Conservation (phyloP, 1,140 invertebrate genomes). For the Cherax quadricarinatus region DNA sequence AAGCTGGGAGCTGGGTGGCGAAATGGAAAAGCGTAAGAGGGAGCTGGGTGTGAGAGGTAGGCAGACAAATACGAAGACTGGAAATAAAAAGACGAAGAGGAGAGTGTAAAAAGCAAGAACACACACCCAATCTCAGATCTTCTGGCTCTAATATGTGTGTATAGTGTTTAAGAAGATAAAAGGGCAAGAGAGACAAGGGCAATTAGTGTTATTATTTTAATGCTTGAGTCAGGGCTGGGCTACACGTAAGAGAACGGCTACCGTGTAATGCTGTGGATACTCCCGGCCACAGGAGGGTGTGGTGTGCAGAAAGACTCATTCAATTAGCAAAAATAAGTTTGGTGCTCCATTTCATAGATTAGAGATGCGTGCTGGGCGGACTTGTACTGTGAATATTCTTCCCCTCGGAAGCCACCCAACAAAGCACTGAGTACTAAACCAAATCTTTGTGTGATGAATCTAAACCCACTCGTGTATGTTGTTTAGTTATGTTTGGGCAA, state of each 20-base stretch:
- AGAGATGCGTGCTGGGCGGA: neutral
- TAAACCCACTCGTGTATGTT: too few relatives aligned
- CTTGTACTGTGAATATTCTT: too few relatives aligned
- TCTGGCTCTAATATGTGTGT: neutral
- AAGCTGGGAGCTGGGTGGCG: neutral
- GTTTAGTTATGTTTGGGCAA: too few relatives aligned
- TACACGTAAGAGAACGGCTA: neutral
- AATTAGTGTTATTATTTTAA: slow-evolving; percentile 43
- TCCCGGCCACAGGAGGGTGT: neutral
- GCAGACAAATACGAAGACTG: too few relatives aligned
- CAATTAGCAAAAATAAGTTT: neutral
- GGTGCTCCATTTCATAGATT: neutral
- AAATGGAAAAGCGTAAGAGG: neutral
- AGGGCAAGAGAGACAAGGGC: slow-evolving; percentile 8
- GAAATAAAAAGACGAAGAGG: too few relatives aligned
- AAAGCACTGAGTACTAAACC: too few relatives aligned
- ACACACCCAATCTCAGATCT: neutral
- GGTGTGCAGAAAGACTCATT: neutral
- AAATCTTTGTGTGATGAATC: too few relatives aligned
- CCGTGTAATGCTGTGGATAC: neutral
- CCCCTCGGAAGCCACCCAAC: too few relatives aligned
- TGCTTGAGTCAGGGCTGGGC: neutral
- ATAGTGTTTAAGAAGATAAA: neutral
- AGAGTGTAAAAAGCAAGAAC: too few relatives aligned
- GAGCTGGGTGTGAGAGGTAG: neutral